phyloP scores from a whole-genome alignment of 2,888 invertebrate genomes.

The Phyllotreta cruciferae region DNA sequence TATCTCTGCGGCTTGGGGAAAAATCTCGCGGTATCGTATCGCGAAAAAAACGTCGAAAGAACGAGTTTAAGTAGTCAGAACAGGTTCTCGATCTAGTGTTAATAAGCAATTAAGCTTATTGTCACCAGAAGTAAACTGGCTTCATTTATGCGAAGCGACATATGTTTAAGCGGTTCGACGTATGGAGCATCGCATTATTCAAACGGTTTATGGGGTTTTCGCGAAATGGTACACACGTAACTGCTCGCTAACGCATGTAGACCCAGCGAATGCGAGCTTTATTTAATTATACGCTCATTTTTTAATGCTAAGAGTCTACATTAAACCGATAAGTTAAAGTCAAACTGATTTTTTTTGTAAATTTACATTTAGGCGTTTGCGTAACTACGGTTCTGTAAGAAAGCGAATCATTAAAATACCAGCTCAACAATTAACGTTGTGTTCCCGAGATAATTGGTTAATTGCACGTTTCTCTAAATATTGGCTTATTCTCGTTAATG shows the following conservation, averaged over 20 bases:
- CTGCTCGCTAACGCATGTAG: background rate
- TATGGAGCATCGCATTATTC: conserved; percentile 21
- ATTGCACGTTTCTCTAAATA: too few species aligned
- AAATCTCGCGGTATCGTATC: conserved; percentile 19
- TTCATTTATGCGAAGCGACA: conserved; percentile 13
- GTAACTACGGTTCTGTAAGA: too few species aligned
- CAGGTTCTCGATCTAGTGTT: conserved; percentile 35
- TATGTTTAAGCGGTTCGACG: conserved; percentile 17
- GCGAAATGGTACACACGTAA: conserved; percentile 15
- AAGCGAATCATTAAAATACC: too few species aligned
- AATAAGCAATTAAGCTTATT: conserved; percentile 41
- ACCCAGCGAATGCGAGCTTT: too few species aligned
- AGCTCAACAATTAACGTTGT: too few species aligned
- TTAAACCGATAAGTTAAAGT: too few species aligned
- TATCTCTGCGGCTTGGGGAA: conserved; percentile 12
- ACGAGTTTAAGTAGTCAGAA: conserved; percentile 20
- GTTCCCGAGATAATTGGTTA: too few species aligned
- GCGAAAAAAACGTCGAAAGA: conserved; percentile 12
- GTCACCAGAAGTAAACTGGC: conserved; percentile 32
- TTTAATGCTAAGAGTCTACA: too few species aligned
- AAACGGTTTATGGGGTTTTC: conserved; percentile 16
- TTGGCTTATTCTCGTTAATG: too few species aligned
- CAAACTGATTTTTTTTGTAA: too few species aligned
- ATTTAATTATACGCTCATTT: too few species aligned
- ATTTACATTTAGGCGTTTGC: too few species aligned